Conservation (phyloP, 2,888 invertebrate genomes). For the Didymodactylos carnosus region DNA sequence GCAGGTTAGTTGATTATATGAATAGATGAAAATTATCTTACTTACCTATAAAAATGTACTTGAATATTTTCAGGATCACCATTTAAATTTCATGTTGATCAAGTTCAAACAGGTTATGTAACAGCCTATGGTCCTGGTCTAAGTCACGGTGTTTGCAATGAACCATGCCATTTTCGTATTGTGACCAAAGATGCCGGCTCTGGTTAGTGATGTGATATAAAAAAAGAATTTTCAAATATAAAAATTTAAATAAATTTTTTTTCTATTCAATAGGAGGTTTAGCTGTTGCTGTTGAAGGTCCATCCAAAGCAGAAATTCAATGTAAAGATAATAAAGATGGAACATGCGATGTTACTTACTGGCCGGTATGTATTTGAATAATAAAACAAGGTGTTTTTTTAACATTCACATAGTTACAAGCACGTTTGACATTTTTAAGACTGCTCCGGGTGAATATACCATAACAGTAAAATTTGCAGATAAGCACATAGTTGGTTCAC, state of each 20-base stretch:
- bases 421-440: no score
- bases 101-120: slow-evolving; percentile 37
- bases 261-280: no score
- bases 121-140: slow-evolving; percentile 88
- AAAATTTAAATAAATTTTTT: no score
- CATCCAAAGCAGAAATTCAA: slow-evolving; percentile 71
- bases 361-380: not conserved
- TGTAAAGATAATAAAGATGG: slow-evolving; percentile 96
- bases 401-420: no score
- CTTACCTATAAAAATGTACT: no score
- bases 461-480: slow-evolving; percentile 81
- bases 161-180: slow-evolving; percentile 81
- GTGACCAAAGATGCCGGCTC: slow-evolving; percentile 79
- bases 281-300: slow-evolving; percentile 85
- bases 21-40: no score
- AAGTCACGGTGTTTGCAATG: slow-evolving; percentile 73
- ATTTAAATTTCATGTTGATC: slow-evolving; percentile 16
- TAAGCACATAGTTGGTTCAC: slow-evolving; percentile 82
- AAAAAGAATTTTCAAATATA: no score
- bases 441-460: slow-evolving; percentile 89
- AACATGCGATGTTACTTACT: slow-evolving; percentile 77
- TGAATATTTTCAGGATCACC: no score
- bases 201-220: no score
- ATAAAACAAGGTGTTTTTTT: no score
- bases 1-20: no score